Evolutionary conservation across 1,140 invertebrate genomes (phyloP), one percentile per base, ranked within the genome.

Genomic region (Phthorimaea operculella): DNA sequence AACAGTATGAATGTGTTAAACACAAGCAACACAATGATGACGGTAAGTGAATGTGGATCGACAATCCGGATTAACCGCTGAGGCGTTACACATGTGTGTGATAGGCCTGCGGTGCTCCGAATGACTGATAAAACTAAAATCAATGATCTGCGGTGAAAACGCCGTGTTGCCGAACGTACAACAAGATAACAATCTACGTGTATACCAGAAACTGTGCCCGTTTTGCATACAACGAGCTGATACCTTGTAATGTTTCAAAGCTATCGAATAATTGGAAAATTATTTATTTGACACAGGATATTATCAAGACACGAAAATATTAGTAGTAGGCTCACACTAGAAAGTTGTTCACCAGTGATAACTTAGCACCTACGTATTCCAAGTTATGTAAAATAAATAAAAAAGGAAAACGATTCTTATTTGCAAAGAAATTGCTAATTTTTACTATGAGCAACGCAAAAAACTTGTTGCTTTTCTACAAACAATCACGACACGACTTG

Each of bases 1-100:
- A 82, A 81, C 68, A 60, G 76, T 79, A 73, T 77, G 72, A 79
- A 74, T 82, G 72, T 79, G 72, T 79, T 76, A 78, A 74, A 82
- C 70, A 68, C 72, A 74, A 74, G 75, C 72, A 76, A 79, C 77
- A 81, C 69, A 76, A 66, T 70, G 66, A 83, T 78, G 72, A 79
- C 76, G 78, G 79, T 73, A 72, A 71, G 68, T 68, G 72, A 71
- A 76, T 76, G 71, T 74, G 70, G 68, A 72, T 69, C 68, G 71
- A 60, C 66, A 73, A 83, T 83, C 64, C 57, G 62, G 64, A 66
- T 70, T 66, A 69, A 62, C 59, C 58, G 59, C 58, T 63, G 44
- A 14, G 16, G 16, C 44, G 16, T 15, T 16, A 47, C 44, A 47
- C 44, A 47, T 47, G 44, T 47, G 44, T 47, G 44, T 47, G 44